Percentiles rank a stretch among this genome's conserved stretches.
Conservation (phyloP, 2,797 vertebrate species). For the Borostomias antarcticus region DNA sequence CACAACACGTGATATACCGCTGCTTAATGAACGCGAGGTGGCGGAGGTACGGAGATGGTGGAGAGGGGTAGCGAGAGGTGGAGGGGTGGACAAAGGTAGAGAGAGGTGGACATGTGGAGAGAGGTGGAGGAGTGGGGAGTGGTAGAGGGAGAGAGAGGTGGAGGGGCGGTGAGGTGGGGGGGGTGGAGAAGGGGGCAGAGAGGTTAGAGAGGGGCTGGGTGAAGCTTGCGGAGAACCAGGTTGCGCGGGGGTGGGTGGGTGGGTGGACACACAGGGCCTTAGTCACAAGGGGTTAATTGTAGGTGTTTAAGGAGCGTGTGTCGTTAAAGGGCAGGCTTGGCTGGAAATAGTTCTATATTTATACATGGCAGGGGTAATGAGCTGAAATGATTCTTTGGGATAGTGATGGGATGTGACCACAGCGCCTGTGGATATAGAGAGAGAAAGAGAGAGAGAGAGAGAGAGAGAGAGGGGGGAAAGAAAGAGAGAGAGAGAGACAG, state of each 20-base stretch:
- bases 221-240: constrained; percentile 38
- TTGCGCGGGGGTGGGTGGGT: constrained; percentile 39
- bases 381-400: constrained; percentile 78
- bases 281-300: constrained; percentile 82
- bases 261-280: constrained; percentile 68
- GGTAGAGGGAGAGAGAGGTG: not conserved
- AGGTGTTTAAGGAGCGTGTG: constrained; percentile 77
- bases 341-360: constrained; percentile 76
- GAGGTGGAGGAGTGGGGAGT: not conserved
- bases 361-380: constrained; percentile 76
- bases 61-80: not conserved
- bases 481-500: constrained; percentile 26
- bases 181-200: constrained; percentile 51
- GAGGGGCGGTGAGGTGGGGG: not conserved
- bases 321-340: constrained; percentile 69
- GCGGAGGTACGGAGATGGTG: constrained; percentile 45
- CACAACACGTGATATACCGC: constrained; percentile 65
- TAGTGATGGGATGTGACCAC: constrained; percentile 76
- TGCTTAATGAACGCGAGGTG: constrained; percentile 67
- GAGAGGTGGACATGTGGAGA: not conserved
- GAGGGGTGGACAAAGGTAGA: not conserved
- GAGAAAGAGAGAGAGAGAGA: not conserved
- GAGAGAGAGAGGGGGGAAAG: not conserved
- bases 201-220: constrained; percentile 38
- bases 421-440: too few relatives aligned